These are phyloP conservation scores for Eupsilia transversa DNA, from an alignment of 2,888 invertebrate species.

Conservation along the genomic window DNA sequence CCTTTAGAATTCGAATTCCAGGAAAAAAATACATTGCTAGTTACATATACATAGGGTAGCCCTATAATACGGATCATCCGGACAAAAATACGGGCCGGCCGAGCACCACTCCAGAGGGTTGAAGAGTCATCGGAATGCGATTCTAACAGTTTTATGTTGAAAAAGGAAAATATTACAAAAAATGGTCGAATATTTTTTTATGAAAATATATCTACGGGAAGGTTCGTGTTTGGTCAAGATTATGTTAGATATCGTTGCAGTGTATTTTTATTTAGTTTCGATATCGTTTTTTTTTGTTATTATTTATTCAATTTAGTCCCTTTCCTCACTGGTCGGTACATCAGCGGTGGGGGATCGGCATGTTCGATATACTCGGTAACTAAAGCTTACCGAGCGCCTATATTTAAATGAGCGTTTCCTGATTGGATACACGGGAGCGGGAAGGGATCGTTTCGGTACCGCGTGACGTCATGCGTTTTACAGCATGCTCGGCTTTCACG, in stretches of 20 bases:
- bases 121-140: conserved; percentile 55
- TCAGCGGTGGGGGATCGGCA: too few relatives aligned
- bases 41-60: conserved; percentile 21
- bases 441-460: too few relatives aligned
- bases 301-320: conserved; percentile 31
- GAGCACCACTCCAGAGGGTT: conserved; percentile 48
- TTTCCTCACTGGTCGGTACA: too few relatives aligned
- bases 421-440: too few relatives aligned
- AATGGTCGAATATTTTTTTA: conserved; percentile 54
- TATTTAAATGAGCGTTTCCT: too few relatives aligned
- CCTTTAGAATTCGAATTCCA: conserved; percentile 10
- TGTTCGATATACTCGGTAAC: too few relatives aligned
- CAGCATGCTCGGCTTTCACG: too few relatives aligned
- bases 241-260: conserved; percentile 33
- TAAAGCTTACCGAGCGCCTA: too few relatives aligned
- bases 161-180: conserved; percentile 52
- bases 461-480: too few relatives aligned
- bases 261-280: conserved; percentile 45
- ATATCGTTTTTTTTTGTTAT: conserved; percentile 30
- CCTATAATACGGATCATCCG: conserved; percentile 39
- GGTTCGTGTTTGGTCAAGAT: conserved; percentile 57
- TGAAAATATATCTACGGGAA: conserved; percentile 52
- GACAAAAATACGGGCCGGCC: conserved; percentile 31
- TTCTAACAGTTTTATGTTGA: conserved; percentile 56
- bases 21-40: conserved; percentile 10